Evolutionary conservation across 2,888 invertebrate genomes (phyloP).

Genomic region (Morpho deidamia): DNA sequence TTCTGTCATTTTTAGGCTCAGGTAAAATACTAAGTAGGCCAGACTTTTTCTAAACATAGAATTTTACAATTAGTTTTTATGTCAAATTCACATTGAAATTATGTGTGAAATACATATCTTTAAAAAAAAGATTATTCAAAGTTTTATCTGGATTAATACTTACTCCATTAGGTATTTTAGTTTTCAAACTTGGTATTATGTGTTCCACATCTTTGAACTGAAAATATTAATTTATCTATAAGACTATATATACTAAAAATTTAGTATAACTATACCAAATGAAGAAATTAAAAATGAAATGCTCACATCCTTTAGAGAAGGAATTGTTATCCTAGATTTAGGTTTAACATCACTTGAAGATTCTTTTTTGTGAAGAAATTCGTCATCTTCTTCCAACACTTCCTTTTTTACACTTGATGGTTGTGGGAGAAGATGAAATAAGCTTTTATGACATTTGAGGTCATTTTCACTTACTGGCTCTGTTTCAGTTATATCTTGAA

Average conservation of each 20-base stretch:
- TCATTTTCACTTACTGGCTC: constrained; percentile 6
- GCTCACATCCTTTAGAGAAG: constrained; percentile 81
- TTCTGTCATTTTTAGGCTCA: constrained; percentile 76
- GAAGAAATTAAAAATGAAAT: background rate
- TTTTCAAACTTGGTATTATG: constrained; percentile 54
- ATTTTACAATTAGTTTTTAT: background rate
- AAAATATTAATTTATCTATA: constrained; percentile 13
- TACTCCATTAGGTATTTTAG: constrained; percentile 71
- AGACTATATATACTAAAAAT: constrained; percentile 1
- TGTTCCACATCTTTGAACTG: constrained; percentile 80
- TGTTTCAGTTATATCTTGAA: background rate
- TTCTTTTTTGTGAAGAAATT: constrained; percentile 80
- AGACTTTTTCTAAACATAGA: constrained; percentile 75
- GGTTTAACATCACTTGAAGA: constrained; percentile 47
- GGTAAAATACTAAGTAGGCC: constrained; percentile 84
- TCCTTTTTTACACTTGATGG: constrained; percentile 53
- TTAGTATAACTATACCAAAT: background rate
- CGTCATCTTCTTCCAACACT: constrained; percentile 80
- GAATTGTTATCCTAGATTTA: constrained; percentile 82
- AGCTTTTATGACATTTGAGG: constrained; percentile 21
- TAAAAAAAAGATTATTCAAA: no score
- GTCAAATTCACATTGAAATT: no score
- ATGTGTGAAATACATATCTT: no score
- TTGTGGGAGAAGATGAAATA: constrained; percentile 69
- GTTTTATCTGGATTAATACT: constrained; percentile 29